Evolutionary conservation across 2,797 vertebrate genomes (phyloP), one percentile per base, ranked within the genome.

Genomic region (Rhynchonycteris naso): DNA sequence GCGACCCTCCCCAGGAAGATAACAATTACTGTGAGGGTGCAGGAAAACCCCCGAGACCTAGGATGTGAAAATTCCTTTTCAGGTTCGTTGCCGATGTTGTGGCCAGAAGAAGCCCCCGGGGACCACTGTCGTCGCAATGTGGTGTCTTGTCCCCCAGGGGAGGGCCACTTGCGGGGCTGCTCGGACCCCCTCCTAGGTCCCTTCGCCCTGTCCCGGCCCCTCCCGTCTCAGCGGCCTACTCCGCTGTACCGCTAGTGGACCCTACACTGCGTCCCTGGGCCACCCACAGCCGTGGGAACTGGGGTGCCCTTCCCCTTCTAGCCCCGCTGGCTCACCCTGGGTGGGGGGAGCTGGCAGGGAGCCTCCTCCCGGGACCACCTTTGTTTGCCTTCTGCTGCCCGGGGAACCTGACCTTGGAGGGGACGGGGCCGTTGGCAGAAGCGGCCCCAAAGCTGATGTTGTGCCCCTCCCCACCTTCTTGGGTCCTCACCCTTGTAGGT

Each of bases 71-170:
- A 4, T 15, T 0, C 30, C 33, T 24, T 15, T n/a, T 26, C 26
- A 58, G 61, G 61, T 33, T 33, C 72, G 72, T 24, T 59, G 43
- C 30, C 2, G 38, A 38, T 1, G 15, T 24, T 22, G 15, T 14
- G 2, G 33, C 7, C 1, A 4, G 4, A 15, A 33, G 1, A 16
- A 4, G 8, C 24, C 35, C n/a, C 22, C 2, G 11, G 5, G 5
- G 22, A 14, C 33, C 61, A 30, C 59, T 8, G 50, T 4, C 38
- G 21, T 28, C 28, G 1, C 1, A 16, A 5, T 4, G 38, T 12
- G 22, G 69, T 1, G 38, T 21, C 50, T 38, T 0, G 22, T 38
- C 43, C 26, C 1, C 21, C 7, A 7, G 56, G n/a, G 33, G 16
- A 1, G 38, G 7, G 43, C 2, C 2, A 30, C 22, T 24, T 24